Evolutionary conservation across 2,888 invertebrate species (phyloP), one percentile per base, ranked within the genome.

Genomic region (Lutraria lutraria): DNA sequence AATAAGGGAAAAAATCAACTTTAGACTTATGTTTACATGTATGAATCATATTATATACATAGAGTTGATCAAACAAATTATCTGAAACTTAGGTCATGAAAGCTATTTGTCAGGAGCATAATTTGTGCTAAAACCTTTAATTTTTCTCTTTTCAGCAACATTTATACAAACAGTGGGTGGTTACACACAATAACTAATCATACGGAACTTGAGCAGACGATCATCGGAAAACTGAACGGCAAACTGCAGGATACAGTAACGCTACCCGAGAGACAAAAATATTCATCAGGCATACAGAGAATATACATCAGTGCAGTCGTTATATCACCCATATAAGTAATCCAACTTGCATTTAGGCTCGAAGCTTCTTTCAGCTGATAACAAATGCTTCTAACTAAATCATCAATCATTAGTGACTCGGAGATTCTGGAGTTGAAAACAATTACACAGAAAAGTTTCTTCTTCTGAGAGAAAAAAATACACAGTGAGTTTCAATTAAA

Each of bases 201-300:
- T 76, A 80, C 85, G 85, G 85, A 85, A 56, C 80, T 80, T 34
- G 52, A 34, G 43, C 80, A 85, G 85, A 85, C 85, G 76, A 76
- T 76, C 76, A 76, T 76, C 76, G 76, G 76, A 76, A 76, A 76
- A 76, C 19, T 76, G 76, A 34, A 76, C 76, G 19, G 76, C 76
- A 76, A 76, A 76, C 76, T 76, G 76, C 34, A 76, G 76, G 76
- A 76, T 76, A 76, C 76, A 76, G 29, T 56, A 29, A 60, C 54
- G 31, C 79, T 85, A 85, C 85, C 85, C 80, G 79, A 60, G 85
- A 85, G 85, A 85, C 85, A 85, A 80, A 85, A 85, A 60, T 85
- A 85, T 85, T 85, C 76, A 85, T 80, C 79, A 60, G 25, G 43
- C 85, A 25, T 34, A 79, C 60, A 85, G 79, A 85, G 56, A 72